Base-by-base conservation (phyloP, 2,113 vertebrate species). In the Triplophysa dalaica region DNA sequence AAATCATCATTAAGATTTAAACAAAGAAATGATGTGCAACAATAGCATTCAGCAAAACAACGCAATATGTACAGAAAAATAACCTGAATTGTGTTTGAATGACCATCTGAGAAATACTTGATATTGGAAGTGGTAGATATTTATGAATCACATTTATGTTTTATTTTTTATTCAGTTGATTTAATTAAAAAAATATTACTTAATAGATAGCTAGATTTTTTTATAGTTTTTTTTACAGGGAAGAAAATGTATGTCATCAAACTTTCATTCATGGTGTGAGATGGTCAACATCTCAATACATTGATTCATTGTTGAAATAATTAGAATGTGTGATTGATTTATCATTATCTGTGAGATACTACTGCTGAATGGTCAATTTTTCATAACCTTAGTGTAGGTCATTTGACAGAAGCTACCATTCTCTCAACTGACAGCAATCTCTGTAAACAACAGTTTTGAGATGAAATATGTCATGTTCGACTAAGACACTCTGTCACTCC, bases 221-320 rank as follows among this genome's bases (percentile, higher is more conserved):
- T n/a, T n/a, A n/a, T 33, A 5, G 33, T 54, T 17, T 54, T 16
- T 54, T 56, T 16, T 16, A 52, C 16, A 17, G 50, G 50, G 13
- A 19, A 54, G 17, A 16, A 6, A 16, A 54, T 54, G 13, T 19
- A 16, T 17, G 14, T 14, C 8, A 58, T n/a, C 8, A 1, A 58
- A 58, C 54, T 58, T n/a, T 58, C 1, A 21, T 66, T 48, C 29
- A 4, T 50, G 19, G 43, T 73, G 50, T 48, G 79, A 85, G 79
- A 81, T 77, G 84, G 75, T 85, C 84, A 81, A 83, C 84, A 83
- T 26, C 84, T 81, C 84, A 73, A 33, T 43, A 56, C 65, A 67
- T 65, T 26, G 60, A 50, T 76, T 76, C 74, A 64, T n/a, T 65
- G 45, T 38, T 19, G n/a, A 65, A 64, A 14, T 14, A 0, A 24